Evolutionary conservation across 2,888 invertebrate species (phyloP).

Genomic region (Megalurothrips usitatus): DNA sequence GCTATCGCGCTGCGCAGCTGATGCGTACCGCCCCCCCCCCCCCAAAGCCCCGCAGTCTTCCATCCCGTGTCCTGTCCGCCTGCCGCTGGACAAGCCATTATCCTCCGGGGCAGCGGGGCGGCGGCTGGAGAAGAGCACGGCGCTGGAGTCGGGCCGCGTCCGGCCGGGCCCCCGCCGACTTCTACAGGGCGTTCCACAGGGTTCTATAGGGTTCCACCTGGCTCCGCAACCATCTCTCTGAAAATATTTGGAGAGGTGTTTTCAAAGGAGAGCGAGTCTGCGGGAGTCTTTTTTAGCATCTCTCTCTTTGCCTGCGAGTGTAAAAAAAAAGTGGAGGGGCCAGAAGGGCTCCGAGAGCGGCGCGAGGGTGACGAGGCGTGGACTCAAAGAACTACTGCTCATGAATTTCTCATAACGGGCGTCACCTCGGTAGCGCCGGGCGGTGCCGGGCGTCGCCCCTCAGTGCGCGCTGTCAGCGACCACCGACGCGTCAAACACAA

Average conservation of each 20-base stretch:
- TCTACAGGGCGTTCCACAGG: background rate
- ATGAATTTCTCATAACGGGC: constrained; percentile 9
- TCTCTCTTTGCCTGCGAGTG: too few species aligned
- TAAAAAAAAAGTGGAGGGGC: background rate
- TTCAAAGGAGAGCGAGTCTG: background rate
- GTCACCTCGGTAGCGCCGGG: background rate
- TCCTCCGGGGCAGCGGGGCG: background rate
- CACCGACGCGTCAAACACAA: too few species aligned
- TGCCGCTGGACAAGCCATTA: background rate
- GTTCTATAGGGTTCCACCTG: background rate
- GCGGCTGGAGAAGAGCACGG: background rate
- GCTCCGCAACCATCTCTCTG: constrained; percentile 14
- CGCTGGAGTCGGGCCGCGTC: background rate
- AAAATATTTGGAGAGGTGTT: constrained; percentile 18
- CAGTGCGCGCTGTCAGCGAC: background rate
- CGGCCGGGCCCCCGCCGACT: background rate
- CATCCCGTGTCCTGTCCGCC: too few species aligned
- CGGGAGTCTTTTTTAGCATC: background rate
- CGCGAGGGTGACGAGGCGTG: too few species aligned
- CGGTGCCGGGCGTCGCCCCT: background rate
- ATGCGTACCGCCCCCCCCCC: too few species aligned
- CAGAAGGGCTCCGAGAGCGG: background rate
- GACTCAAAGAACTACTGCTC: background rate
- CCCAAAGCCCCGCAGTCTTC: background rate
- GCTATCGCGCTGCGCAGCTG: background rate